These are phyloP conservation scores for Nipponacmea schrenckii DNA, from an alignment of 2,888 invertebrate species.

Conservation along the genomic window DNA sequence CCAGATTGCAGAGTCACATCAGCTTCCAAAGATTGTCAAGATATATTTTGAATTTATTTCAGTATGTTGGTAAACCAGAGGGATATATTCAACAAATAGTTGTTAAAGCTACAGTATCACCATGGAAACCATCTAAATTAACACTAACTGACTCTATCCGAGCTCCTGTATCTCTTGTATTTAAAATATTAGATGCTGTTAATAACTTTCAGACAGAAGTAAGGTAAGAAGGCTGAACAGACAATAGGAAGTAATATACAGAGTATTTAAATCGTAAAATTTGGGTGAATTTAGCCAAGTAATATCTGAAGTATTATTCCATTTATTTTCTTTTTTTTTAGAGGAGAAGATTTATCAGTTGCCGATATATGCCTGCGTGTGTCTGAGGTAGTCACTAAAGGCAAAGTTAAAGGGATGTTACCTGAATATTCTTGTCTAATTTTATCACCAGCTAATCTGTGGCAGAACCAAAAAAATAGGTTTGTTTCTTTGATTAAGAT, in stretches of 20 bases:
- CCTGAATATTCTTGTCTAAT: slow-evolving; percentile 93
- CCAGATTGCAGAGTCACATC: no score
- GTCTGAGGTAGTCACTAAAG: slow-evolving; percentile 72
- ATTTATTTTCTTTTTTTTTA: slow-evolving; percentile 36
- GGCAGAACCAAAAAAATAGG: slow-evolving; percentile 72
- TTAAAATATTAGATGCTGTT: slow-evolving; percentile 85
- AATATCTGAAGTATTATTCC: no score
- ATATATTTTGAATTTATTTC: slow-evolving; percentile 17
- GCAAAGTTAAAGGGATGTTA: slow-evolving; percentile 68
- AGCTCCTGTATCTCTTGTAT: slow-evolving; percentile 88
- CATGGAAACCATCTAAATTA: slow-evolving; percentile 82
- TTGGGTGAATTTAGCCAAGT: no score
- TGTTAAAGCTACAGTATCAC: slow-evolving; percentile 78
- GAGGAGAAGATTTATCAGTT: slow-evolving; percentile 72
- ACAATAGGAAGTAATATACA: no score
- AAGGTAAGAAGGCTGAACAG: slow-evolving; percentile 75
- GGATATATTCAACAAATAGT: slow-evolving; percentile 71
- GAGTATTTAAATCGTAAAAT: no score
- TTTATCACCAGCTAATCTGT: slow-evolving; percentile 92
- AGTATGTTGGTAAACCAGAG: slow-evolving; percentile 70
- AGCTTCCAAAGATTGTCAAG: no score
- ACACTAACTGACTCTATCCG: slow-evolving; percentile 90
- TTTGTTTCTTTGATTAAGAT: slow-evolving; percentile 22
- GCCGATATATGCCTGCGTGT: slow-evolving; percentile 87
- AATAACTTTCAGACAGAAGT: slow-evolving; percentile 82